phyloP scores from a whole-genome alignment of 2,113 vertebrate genomes.

The Phalacrocorax carbo region DNA sequence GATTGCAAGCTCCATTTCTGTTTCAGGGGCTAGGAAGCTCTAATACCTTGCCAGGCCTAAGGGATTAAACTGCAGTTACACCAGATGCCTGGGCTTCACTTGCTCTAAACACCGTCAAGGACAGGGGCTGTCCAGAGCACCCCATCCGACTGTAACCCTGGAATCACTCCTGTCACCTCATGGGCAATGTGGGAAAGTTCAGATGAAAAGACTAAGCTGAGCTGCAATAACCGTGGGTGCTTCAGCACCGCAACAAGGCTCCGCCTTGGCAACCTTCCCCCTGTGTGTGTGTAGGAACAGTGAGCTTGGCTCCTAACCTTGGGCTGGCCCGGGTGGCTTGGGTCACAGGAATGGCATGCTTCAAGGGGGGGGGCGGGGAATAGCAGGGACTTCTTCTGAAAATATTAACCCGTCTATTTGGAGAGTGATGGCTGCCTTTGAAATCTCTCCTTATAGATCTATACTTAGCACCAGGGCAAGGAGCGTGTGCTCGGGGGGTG shows the following conservation, averaged over 20 bases:
- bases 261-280: not conserved
- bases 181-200: not conserved
- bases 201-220: not conserved
- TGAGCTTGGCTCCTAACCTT: conserved; percentile 50
- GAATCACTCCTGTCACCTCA: conserved; percentile 8
- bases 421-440: conserved; percentile 61
- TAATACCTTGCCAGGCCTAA: not conserved
- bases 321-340: conserved; percentile 52
- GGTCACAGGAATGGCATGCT: conserved; percentile 68
- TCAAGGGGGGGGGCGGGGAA: not conserved
- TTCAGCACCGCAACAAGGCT: not conserved
- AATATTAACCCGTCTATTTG: conserved; percentile 55
- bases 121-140: not conserved
- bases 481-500: not conserved
- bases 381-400: conserved; percentile 45
- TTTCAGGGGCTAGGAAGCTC: not conserved
- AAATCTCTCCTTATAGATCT: conserved; percentile 46
- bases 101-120: not conserved
- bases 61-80: not conserved
- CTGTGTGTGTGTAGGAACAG: not conserved
- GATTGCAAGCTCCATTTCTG: not conserved
- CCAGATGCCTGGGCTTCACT: not conserved
- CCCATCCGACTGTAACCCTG: not conserved
- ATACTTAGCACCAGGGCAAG: conserved; percentile 52
- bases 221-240: not conserved